phyloP scores from a whole-genome alignment of 1,140 invertebrate species.

The Eriosoma lanigerum region DNA sequence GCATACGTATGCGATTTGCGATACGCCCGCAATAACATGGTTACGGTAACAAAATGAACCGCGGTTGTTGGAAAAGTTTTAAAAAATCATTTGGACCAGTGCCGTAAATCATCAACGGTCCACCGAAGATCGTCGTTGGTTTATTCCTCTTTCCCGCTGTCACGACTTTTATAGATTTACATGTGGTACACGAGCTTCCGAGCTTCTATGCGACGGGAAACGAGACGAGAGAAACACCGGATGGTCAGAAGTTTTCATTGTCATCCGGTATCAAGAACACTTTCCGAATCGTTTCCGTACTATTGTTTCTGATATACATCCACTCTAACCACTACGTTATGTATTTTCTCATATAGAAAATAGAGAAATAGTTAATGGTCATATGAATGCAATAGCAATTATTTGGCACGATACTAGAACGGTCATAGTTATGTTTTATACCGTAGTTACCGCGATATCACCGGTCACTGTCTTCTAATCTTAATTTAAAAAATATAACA shows the following conservation, averaged over 20 bases:
- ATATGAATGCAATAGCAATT: background rate
- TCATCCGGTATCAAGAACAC: background rate
- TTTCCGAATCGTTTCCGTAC: background rate
- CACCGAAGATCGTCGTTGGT: background rate
- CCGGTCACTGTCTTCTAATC: no score
- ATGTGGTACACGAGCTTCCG: background rate
- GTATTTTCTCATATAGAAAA: background rate
- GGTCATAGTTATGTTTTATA: no score
- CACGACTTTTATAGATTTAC: background rate
- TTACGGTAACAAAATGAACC: no score
- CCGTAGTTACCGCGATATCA: no score
- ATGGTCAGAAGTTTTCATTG: constrained; percentile 28
- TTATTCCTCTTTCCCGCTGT: no score
- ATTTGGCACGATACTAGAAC: background rate
- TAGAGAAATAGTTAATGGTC: background rate
- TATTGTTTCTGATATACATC: background rate
- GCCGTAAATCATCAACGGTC: constrained; percentile 6
- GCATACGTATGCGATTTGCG: no score
- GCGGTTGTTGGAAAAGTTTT: constrained; percentile 15
- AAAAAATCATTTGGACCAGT: background rate
- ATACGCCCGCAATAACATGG: no score
- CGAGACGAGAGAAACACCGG: background rate
- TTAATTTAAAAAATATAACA: no score
- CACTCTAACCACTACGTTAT: no score
- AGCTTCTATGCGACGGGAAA: no score